Evolutionary conservation across 2,888 invertebrate genomes (phyloP).

Genomic region (Axea sp.): DNA sequence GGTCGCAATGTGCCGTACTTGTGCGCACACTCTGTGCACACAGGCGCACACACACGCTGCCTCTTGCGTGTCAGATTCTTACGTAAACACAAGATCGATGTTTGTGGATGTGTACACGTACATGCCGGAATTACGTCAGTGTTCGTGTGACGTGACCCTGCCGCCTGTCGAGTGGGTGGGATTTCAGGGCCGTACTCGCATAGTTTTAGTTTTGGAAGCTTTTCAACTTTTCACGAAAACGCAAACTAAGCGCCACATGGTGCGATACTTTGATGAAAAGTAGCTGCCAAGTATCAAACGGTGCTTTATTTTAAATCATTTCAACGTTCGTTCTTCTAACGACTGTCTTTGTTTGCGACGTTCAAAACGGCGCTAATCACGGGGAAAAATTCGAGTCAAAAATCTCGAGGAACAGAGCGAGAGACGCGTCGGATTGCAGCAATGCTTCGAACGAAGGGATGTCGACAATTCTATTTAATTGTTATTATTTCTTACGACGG

Average conservation of each 20-base stretch:
- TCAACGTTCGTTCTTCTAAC: too few relatives aligned
- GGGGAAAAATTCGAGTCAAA: too few relatives aligned
- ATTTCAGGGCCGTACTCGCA: conserved; percentile 67
- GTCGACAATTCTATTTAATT: too few relatives aligned
- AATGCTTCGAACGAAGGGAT: too few relatives aligned
- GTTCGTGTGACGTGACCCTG: conserved; percentile 69
- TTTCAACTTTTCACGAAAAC: conserved; percentile 46
- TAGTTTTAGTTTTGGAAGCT: conserved; percentile 53
- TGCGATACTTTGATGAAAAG: conserved; percentile 28
- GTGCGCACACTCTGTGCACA: conserved; percentile 40
- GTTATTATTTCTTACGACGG: too few relatives aligned
- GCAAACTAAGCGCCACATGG: conserved; percentile 43
- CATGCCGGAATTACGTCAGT: conserved; percentile 4
- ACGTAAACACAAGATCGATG: conserved; percentile 54
- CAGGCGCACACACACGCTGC: conserved; percentile 28
- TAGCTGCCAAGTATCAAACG: conserved; percentile 8
- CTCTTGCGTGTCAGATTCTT: conserved; percentile 50
- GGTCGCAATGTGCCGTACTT: conserved; percentile 34
- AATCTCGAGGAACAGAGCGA: too few relatives aligned
- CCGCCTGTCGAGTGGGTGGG: conserved; percentile 70
- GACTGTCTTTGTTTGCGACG: too few relatives aligned
- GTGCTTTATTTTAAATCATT: not conserved
- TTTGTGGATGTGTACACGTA: conserved; percentile 51
- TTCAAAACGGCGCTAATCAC: too few relatives aligned
- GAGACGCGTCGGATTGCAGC: too few relatives aligned